These are phyloP conservation scores for Arizona elegans DNA, from an alignment of 2,113 vertebrate genomes.

Conservation along the genomic window DNA sequence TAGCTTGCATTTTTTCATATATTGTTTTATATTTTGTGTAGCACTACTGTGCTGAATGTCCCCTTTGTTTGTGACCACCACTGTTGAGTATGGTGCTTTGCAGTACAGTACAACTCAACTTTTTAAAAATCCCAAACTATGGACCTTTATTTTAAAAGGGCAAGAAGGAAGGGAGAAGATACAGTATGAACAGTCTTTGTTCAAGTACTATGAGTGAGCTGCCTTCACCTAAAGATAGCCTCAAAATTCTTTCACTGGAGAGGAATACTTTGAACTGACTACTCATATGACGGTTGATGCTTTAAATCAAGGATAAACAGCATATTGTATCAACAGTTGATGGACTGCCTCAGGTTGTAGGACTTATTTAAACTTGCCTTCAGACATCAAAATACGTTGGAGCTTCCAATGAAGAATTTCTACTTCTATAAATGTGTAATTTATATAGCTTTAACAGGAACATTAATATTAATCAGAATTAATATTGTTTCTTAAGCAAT, in stretches of 20 bases:
- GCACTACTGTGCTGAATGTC: not conserved
- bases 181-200: not conserved
- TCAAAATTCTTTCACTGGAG: not conserved
- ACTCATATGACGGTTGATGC: not conserved
- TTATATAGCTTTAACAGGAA: not conserved
- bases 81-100: not conserved
- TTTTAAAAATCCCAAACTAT: not conserved
- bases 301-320: not conserved
- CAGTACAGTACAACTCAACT: not conserved
- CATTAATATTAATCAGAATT: conserved; percentile 27
- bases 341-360: too few relatives aligned
- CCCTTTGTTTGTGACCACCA: not conserved
- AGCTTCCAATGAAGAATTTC: not conserved
- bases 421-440: not conserved
- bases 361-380: not conserved
- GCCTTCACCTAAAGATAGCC: not conserved
- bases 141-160: not conserved
- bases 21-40: not conserved
- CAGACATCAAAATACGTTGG: not conserved
- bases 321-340: not conserved
- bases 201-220: not conserved
- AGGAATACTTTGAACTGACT: not conserved
- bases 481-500: not conserved
- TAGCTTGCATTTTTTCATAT: not conserved
- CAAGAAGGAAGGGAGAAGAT: not conserved